phyloP scores from a whole-genome alignment of 1,140 invertebrate species.

The Camponotus floridanus region DNA sequence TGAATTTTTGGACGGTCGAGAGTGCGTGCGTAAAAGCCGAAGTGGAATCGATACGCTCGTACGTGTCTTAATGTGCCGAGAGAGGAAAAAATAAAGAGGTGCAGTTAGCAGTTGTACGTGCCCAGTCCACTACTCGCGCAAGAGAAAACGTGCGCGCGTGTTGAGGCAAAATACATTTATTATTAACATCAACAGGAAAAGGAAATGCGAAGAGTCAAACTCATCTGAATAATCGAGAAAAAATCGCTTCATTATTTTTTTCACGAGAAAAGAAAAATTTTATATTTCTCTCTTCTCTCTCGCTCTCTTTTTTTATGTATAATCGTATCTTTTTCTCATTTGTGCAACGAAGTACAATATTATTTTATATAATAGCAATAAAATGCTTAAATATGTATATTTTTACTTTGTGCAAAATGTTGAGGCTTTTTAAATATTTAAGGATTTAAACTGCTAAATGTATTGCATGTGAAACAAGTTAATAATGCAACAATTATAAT shows the following conservation, averaged over 20 bases:
- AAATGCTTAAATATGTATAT: neutral
- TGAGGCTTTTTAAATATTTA: neutral
- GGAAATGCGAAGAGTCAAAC: constrained; percentile 37
- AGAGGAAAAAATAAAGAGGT: constrained; percentile 69
- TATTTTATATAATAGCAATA: neutral
- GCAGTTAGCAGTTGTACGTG: constrained; percentile 79
- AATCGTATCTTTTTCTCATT: neutral
- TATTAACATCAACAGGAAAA: constrained; percentile 56
- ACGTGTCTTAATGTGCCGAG: constrained; percentile 58
- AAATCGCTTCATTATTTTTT: neutral
- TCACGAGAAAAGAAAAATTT: neutral
- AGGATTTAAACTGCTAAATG: neutral
- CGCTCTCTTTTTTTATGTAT: neutral
- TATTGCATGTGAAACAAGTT: neutral
- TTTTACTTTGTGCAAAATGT: neutral
- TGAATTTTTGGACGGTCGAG: constrained; percentile 50
- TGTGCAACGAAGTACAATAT: neutral
- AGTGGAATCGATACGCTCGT: constrained; percentile 57
- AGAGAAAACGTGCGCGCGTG: constrained; percentile 60
- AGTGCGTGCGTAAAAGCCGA: constrained; percentile 47
- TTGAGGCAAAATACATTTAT: constrained; percentile 61
- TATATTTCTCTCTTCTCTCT: neutral
- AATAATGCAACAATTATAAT: neutral
- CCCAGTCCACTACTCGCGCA: constrained; percentile 61
- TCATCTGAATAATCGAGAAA: constrained; percentile 8